Base-by-base conservation (phyloP, 2,113 vertebrate genomes). In the Mastomys coucha region DNA sequence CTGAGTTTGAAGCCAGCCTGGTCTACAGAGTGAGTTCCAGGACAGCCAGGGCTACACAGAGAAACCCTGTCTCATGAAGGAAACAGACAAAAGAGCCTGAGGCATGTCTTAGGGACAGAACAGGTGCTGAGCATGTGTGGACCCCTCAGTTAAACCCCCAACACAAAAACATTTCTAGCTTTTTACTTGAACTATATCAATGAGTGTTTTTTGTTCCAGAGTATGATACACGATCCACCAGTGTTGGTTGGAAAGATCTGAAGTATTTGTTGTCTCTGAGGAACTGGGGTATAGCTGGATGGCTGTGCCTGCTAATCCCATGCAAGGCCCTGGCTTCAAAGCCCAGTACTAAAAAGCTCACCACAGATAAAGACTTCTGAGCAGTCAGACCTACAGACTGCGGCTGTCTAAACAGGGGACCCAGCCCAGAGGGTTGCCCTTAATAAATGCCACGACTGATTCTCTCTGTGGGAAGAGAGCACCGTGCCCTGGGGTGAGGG, bases 201-300 rank as follows among this genome's bases (percentile, higher is more conserved):
- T 12, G 5, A 19, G 17, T 87, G 33, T 75, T 90, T 96, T 60
- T 91, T 75, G 87, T 96, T 60, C 88, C 87, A 81, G 87, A 24
- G n/a, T 88, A 51, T 87, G 2, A 1, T 69, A 22, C 51, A 20
- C 73, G 19, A n/a, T 51, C 26, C 20, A 31, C 36, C 36, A 49
- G 9, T 51, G n/a, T 51, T 33, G 39, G n/a, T 51, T 33, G 39
- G 53, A 78, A 63, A 49, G 85, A 69, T 39, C 45, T 82, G 60
- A 67, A 65, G 60, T 49, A 19, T 20, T 20, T 45, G 77, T 8
- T 67, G 26, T 85, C 28, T 12, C 9, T 39, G 17, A 16, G 82
- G 39, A 12, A 10, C 7, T 24, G 82, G 11, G 26, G 26, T 19
- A 63, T 33, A 67, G 39, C 58, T 28, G 13, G 24, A 45, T 65